These are phyloP conservation scores for Cariama cristata DNA, from an alignment of 2,113 vertebrate genomes.

Conservation along the genomic window DNA sequence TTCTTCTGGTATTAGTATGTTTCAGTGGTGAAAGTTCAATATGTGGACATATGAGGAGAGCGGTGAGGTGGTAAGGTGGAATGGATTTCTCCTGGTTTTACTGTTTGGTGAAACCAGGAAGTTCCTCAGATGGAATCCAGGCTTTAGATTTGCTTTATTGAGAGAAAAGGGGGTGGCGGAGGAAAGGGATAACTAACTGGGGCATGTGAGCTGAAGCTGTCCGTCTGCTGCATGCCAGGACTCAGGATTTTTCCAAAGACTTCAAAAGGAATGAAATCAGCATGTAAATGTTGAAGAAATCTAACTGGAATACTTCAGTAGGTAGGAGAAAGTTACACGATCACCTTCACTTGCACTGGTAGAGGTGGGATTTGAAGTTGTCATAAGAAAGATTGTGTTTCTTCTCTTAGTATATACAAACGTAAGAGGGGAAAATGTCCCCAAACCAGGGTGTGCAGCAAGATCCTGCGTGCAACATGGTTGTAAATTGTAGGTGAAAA, in stretches of 20 bases:
- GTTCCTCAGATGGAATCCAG: background rate
- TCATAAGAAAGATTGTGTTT: background rate
- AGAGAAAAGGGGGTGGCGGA: background rate
- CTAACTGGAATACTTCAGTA: background rate
- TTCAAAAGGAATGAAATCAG: background rate
- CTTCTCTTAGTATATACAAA: background rate
- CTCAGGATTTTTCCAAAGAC: background rate
- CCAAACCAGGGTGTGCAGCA: background rate
- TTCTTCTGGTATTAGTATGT: background rate
- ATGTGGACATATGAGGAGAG: background rate
- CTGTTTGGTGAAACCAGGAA: background rate
- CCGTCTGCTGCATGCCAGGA: background rate
- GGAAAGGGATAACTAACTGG: background rate
- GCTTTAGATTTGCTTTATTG: background rate
- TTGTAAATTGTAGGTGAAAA: background rate
- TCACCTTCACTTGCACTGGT: background rate
- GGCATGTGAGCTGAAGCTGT: background rate
- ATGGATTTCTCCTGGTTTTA: background rate
- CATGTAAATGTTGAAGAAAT: background rate
- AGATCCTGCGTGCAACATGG: background rate
- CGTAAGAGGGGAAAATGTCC: background rate
- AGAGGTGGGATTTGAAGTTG: background rate
- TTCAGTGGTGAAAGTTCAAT: background rate
- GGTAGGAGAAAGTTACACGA: constrained; percentile 1
- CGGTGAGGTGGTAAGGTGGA: background rate